Conservation (phyloP, 1,140 invertebrate species). For the Aphelenchoides besseyi region DNA sequence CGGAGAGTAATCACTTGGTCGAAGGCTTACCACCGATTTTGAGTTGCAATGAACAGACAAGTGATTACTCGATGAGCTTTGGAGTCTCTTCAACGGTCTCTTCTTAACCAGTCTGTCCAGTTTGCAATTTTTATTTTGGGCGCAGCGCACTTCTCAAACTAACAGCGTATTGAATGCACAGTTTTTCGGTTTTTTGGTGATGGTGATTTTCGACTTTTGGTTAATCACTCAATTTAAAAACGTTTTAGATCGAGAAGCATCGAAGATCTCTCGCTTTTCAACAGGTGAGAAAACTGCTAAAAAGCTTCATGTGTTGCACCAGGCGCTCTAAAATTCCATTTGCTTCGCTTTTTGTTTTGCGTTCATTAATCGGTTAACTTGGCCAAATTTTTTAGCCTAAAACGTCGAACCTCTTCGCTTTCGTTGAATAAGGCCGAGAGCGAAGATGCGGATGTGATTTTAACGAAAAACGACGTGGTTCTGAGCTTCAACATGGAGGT, state of each 20-base stretch:
- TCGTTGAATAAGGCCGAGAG: constrained; percentile 60
- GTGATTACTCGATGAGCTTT: too few species aligned
- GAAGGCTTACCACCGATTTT: background rate
- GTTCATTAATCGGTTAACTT: too few species aligned
- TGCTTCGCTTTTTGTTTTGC: background rate
- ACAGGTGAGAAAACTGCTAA: constrained; percentile 48
- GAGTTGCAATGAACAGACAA: too few species aligned
- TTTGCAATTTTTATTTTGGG: too few species aligned
- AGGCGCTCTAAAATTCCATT: background rate
- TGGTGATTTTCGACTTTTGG: too few species aligned
- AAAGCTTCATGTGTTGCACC: background rate
- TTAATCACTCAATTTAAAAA: too few species aligned
- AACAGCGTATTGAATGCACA: too few species aligned
- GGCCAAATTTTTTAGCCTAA: constrained; percentile 62
- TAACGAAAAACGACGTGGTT: constrained; percentile 59
- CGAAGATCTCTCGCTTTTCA: constrained; percentile 61
- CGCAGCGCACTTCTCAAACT: too few species aligned
- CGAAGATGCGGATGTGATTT: constrained; percentile 58
- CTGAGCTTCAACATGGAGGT: constrained; percentile 62
- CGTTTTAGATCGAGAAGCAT: constrained; percentile 61
- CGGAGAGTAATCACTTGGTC: too few species aligned
- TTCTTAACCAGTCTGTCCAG: too few species aligned
- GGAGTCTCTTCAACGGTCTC: too few species aligned
- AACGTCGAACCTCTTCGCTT: constrained; percentile 58
- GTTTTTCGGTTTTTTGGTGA: constrained; percentile 3